Evolutionary conservation across 2,797 vertebrate species (phyloP).

Genomic region (Gymnodraco acuticeps): DNA sequence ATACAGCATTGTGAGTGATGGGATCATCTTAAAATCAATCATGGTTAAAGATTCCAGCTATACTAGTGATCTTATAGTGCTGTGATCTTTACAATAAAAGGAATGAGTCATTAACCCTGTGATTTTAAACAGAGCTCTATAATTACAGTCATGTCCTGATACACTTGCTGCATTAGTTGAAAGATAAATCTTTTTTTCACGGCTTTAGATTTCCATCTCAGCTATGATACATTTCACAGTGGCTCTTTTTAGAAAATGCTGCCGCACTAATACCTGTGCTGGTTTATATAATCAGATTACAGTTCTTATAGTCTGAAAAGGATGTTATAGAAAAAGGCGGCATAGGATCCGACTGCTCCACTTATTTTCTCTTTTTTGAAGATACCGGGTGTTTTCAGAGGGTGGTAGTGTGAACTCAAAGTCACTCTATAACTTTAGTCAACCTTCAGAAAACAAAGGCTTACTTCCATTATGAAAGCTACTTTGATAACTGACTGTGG

Average conservation of each 20-base stretch:
- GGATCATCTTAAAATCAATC: constrained; percentile 11
- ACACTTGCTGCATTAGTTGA: constrained; percentile 16
- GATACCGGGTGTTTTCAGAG: neutral
- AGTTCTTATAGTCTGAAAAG: constrained; percentile 44
- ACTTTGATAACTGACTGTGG: neutral
- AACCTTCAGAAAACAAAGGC: constrained; percentile 25
- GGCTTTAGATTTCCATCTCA: constrained; percentile 13
- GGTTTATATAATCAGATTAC: constrained; percentile 59
- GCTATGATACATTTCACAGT: constrained; percentile 40
- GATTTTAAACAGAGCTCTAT: neutral
- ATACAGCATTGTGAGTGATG: constrained; percentile 11
- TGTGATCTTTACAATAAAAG: neutral
- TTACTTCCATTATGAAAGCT: neutral
- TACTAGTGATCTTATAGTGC: neutral
- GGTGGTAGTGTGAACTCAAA: constrained; percentile 18
- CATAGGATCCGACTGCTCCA: constrained; percentile 18
- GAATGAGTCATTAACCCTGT: neutral
- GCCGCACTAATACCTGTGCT: constrained; percentile 40
- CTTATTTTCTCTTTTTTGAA: constrained; percentile 23
- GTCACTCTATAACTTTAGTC: constrained; percentile 15
- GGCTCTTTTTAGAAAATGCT: constrained; percentile 18
- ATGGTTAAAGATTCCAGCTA: neutral
- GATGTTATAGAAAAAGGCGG: constrained; percentile 36
- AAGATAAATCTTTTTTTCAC: neutral
- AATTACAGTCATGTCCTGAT: constrained; percentile 8